These are phyloP conservation scores for Pelvicachromis taeniatus DNA, from an alignment of 2,113 vertebrate species.

Conservation along the genomic window DNA sequence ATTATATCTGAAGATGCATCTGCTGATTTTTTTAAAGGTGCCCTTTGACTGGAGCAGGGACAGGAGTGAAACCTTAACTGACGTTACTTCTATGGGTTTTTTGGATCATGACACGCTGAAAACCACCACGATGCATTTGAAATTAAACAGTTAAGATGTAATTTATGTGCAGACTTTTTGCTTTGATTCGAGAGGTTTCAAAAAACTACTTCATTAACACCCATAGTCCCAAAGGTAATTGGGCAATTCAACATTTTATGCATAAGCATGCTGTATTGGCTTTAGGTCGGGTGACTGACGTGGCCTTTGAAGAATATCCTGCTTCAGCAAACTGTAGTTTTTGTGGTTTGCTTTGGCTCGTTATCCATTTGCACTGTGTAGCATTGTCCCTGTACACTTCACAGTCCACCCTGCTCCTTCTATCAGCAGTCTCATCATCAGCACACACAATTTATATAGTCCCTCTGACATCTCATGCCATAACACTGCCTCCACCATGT, in stretches of 20 bases:
- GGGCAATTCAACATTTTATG: neutral
- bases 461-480: neutral
- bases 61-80: neutral
- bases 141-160: neutral
- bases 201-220: neutral
- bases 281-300: neutral
- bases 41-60: neutral
- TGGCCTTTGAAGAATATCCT: neutral
- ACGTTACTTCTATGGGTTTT: neutral
- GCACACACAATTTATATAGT: neutral
- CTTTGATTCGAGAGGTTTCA: neutral
- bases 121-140: neutral
- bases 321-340: neutral
- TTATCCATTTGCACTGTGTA: neutral
- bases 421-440: neutral
- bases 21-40: neutral
- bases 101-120: neutral
- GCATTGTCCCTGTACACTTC: neutral
- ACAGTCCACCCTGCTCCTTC: neutral
- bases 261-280: neutral
- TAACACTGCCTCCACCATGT: neutral
- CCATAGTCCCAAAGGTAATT: neutral
- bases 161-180: neutral
- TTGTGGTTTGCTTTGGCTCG: neutral
- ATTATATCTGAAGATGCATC: neutral